phyloP scores from a whole-genome alignment of 2,888 invertebrate genomes.

The Orthosia incerta region DNA sequence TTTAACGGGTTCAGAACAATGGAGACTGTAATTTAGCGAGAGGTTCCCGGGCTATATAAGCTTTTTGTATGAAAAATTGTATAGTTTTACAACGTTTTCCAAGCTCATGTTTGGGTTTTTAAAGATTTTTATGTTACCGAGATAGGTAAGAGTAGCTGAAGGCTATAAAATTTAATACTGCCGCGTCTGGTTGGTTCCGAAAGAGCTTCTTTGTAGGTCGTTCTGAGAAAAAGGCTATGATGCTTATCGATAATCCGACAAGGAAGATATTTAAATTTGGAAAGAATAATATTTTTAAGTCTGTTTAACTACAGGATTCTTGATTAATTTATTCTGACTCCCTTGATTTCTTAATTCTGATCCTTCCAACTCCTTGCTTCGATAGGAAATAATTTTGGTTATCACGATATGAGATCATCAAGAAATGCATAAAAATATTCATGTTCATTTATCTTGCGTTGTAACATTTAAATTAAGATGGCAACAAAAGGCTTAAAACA shows the following conservation, averaged over 20 bases:
- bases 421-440: too few relatives aligned
- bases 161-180: not conserved
- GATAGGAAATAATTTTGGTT: too few relatives aligned
- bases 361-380: too few relatives aligned
- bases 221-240: not conserved
- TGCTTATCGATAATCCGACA: too few relatives aligned
- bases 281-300: not conserved
- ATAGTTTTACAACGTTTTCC: conserved; percentile 14
- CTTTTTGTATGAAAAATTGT: conserved; percentile 36
- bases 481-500: too few relatives aligned
- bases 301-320: too few relatives aligned
- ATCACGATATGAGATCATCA: too few relatives aligned
- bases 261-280: not conserved
- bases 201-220: not conserved
- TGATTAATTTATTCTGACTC: too few relatives aligned
- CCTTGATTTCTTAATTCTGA: too few relatives aligned
- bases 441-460: too few relatives aligned
- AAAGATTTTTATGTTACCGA: conserved; percentile 28
- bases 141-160: conserved; percentile 9
- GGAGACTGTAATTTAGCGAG: conserved; percentile 34
- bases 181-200: not conserved
- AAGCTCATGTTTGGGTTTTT: conserved; percentile 20
- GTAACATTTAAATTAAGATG: too few relatives aligned
- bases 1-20: conserved; percentile 50
- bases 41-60: conserved; percentile 31